Percentiles rank a stretch among this genome's conserved stretches.
Conservation (phyloP, 2,888 invertebrate genomes). For the Celastrina argiolus region DNA sequence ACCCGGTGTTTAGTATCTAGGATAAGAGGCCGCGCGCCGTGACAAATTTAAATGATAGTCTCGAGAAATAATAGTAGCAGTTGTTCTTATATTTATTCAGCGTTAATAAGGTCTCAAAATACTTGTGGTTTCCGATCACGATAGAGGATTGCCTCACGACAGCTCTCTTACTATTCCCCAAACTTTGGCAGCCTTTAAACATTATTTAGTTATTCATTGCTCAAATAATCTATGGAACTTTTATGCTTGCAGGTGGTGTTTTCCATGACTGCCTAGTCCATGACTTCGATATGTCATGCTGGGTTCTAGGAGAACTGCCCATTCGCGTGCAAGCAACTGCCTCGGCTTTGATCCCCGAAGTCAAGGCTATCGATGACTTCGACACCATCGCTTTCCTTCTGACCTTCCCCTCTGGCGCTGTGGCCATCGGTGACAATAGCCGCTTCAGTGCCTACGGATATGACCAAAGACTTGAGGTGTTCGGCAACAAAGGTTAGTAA, state of each 20-base stretch:
- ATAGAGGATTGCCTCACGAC: too few species aligned
- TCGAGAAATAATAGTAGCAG: too few species aligned
- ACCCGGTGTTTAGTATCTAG: too few species aligned
- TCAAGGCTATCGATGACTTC: constrained; percentile 79
- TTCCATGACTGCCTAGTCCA: constrained; percentile 84
- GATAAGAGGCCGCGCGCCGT: too few species aligned
- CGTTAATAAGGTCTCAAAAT: too few species aligned
- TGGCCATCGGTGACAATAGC: constrained; percentile 80
- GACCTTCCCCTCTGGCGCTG: constrained; percentile 80
- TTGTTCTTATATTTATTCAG: too few species aligned
- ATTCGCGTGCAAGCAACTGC: constrained; percentile 73
- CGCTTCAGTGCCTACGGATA: constrained; percentile 81
- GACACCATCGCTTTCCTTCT: constrained; percentile 80
- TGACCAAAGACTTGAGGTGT: constrained; percentile 82
- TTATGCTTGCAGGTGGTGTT: constrained; percentile 74
- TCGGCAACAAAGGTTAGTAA: constrained; percentile 77
- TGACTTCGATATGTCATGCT: constrained; percentile 82
- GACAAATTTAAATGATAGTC: too few species aligned
- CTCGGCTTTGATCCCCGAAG: constrained; percentile 76
- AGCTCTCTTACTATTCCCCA: too few species aligned
- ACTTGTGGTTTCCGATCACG: too few species aligned
- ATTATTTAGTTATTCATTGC: too few species aligned
- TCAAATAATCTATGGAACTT: too few species aligned
- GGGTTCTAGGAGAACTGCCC: constrained; percentile 81
- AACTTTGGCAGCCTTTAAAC: too few species aligned